Evolutionary conservation across 2,113 vertebrate species (phyloP).

Genomic region (Ceuthmochares aereus): DNA sequence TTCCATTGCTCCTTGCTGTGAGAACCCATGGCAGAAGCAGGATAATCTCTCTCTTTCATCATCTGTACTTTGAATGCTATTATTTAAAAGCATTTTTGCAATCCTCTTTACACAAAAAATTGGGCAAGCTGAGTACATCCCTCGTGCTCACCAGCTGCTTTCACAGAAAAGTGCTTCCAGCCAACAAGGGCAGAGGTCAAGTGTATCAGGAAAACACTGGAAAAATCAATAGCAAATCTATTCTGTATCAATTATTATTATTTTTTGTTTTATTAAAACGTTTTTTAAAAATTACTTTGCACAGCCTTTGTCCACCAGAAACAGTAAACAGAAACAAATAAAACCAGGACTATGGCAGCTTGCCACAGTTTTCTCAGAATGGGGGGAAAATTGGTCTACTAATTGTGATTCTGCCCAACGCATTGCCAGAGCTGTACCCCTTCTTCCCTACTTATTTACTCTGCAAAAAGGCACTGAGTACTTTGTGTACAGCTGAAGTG

Average conservation of each 20-base stretch:
- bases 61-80: conserved; percentile 64
- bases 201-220: background rate
- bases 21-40: background rate
- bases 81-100: conserved; percentile 53
- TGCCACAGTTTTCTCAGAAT: background rate
- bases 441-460: background rate
- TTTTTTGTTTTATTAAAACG: background rate
- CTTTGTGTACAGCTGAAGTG: background rate
- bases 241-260: background rate
- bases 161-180: conserved; percentile 10
- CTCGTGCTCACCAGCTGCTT: background rate
- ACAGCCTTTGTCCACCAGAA: background rate
- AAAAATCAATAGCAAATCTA: background rate
- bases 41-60: conserved; percentile 44
- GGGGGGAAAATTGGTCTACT: background rate
- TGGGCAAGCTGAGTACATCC: conserved; percentile 48
- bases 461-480: background rate
- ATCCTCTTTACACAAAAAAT: conserved; percentile 65
- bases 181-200: conserved; percentile 11
- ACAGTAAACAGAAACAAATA: conserved; percentile 1
- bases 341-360: background rate
- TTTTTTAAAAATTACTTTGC: background rate
- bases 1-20: background rate
- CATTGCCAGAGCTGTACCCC: background rate
- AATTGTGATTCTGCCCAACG: background rate